Conservation (phyloP, 2,113 vertebrate species). For the Nannobrachium achirus region DNA sequence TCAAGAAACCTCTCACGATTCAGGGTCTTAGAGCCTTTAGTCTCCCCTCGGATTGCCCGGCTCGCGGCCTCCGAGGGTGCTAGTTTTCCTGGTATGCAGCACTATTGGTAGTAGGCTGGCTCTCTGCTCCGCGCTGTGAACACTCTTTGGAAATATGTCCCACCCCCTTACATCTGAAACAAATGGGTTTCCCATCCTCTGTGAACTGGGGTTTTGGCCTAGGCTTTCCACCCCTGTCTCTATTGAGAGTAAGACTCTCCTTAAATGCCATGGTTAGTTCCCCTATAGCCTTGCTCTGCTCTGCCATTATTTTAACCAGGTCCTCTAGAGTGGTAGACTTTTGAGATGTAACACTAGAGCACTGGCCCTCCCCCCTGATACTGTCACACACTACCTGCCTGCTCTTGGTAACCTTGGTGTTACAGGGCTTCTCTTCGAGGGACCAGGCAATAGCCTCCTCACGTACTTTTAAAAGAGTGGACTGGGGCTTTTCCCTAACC, state of each 20-base stretch:
- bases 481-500: neutral
- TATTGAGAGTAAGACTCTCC: too few species aligned
- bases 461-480: neutral
- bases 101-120: too few species aligned
- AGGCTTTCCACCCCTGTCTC: too few species aligned
- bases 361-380: neutral
- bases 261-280: neutral
- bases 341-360: neutral
- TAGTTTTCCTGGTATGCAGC: neutral
- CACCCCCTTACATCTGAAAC: conserved; percentile 13
- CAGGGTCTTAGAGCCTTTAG: neutral
- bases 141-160: conserved; percentile 16
- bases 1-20: neutral
- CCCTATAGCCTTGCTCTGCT: neutral
- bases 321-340: neutral
- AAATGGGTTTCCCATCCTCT: conserved; percentile 17
- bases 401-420: neutral
- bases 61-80: conserved; percentile 10
- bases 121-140: too few species aligned
- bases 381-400: neutral
- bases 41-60: neutral
- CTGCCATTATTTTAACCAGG: neutral
- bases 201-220: conserved; percentile 15
- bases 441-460: neutral
- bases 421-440: too few species aligned